Percentiles rank a stretch among this genome's conserved stretches.
phyloP scores from a whole-genome alignment of 1,140 invertebrate species.

The Bombus superbus region DNA sequence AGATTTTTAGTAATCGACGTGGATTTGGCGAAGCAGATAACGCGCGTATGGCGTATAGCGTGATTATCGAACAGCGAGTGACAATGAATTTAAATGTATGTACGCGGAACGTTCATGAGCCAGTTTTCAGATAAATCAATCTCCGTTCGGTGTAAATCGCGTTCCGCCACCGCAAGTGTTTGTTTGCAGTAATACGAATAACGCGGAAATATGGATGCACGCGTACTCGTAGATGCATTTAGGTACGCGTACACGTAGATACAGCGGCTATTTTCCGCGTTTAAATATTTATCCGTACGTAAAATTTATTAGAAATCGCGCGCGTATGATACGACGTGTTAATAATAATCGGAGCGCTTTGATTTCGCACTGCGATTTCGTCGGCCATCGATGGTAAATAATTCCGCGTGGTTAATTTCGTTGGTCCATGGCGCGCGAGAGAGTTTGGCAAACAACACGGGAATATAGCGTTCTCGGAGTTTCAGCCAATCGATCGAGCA shows the following conservation, averaged over 20 bases:
- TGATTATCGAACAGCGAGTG: constrained; percentile 9
- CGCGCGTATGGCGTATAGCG: neutral
- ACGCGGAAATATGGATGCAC: neutral
- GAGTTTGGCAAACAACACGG: neutral
- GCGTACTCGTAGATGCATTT: neutral
- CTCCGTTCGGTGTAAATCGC: constrained; percentile 2
- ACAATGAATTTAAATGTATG: constrained; percentile 26
- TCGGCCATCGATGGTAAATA: too few relatives aligned
- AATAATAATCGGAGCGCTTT: neutral
- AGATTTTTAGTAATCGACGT: constrained; percentile 27
- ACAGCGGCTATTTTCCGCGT: neutral
- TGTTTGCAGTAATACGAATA: constrained; percentile 5
- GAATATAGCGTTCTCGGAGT: neutral
- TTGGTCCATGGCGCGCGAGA: neutral
- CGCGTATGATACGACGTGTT: neutral
- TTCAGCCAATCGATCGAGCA: constrained; percentile 4
- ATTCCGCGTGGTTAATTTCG: neutral
- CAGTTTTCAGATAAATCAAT: constrained; percentile 39
- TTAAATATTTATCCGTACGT: neutral
- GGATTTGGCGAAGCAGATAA: constrained; percentile 1
- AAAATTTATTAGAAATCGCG: neutral
- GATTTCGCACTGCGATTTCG: too few relatives aligned
- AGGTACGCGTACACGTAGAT: neutral
- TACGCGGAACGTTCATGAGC: neutral
- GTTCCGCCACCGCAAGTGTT: neutral